Conservation (phyloP, 2,888 invertebrate genomes). For the Neria commutata region DNA sequence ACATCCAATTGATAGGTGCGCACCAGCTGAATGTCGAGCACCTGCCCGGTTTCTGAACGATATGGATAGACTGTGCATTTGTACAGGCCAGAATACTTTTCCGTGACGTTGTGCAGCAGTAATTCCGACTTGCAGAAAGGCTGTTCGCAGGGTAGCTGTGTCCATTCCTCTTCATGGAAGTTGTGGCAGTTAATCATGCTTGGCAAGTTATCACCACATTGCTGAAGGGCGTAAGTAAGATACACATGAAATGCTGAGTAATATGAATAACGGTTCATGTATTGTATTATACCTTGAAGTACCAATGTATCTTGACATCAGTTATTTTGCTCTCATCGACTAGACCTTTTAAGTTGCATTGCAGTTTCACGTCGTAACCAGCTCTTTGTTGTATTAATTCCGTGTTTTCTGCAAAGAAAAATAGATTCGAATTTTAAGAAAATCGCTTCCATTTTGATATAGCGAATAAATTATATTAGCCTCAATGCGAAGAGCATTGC, state of each 20-base stretch:
- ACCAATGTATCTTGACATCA: constrained; percentile 54
- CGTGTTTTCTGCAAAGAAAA: constrained; percentile 46
- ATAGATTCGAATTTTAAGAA: background rate
- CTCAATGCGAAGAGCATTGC: too few species aligned
- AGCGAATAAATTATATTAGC: too few species aligned
- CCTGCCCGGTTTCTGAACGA: constrained; percentile 40
- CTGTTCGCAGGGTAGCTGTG: constrained; percentile 50
- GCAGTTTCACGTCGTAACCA: constrained; percentile 53
- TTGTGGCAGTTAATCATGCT: constrained; percentile 45
- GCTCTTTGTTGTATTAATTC: constrained; percentile 55
- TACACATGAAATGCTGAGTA: background rate
- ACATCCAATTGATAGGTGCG: constrained; percentile 58
- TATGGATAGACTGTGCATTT: constrained; percentile 57
- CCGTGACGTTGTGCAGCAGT: constrained; percentile 54
- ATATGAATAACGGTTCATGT: background rate
- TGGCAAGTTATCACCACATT: constrained; percentile 46
- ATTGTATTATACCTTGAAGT: constrained; percentile 49
- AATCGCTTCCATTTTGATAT: too few species aligned
- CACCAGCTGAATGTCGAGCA: constrained; percentile 56
- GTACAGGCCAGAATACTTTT: constrained; percentile 58
- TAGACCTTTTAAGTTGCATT: constrained; percentile 52
- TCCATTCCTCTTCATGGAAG: constrained; percentile 47
- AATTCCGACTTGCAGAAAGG: constrained; percentile 50
- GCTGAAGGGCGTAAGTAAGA: constrained; percentile 33
- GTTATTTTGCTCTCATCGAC: constrained; percentile 40